Evolutionary conservation across 1,140 invertebrate genomes (phyloP).

Genomic region (Magallana gigas): DNA sequence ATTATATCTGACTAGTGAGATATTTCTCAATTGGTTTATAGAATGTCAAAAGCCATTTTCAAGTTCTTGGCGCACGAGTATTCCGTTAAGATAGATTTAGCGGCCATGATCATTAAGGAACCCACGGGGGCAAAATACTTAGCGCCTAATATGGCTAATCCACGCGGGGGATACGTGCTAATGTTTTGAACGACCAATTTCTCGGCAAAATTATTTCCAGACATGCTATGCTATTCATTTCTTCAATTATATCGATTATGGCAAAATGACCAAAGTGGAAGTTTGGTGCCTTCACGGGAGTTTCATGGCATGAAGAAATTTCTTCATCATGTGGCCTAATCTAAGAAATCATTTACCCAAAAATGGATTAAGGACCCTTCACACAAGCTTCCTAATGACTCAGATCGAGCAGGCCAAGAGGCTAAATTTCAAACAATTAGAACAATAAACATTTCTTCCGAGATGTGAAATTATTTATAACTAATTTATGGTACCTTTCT

Average conservation of each 20-base stretch:
- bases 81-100: constrained; percentile 22
- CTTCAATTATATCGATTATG: neutral
- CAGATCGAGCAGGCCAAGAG: neutral
- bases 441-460: neutral
- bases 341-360: neutral
- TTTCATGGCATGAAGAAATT: neutral
- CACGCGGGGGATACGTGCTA: constrained; percentile 37
- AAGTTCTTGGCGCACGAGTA: neutral
- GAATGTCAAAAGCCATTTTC: constrained; percentile 42
- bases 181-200: constrained; percentile 36
- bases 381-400: neutral
- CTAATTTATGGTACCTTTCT: neutral
- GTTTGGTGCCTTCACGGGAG: constrained; percentile 11
- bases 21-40: constrained; percentile 26
- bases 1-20: constrained; percentile 27
- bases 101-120: constrained; percentile 11
- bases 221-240: constrained; percentile 33
- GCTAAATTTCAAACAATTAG: neutral
- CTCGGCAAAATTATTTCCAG: constrained; percentile 33
- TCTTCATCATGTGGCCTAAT: neutral
- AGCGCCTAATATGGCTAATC: constrained; percentile 30
- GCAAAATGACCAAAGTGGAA: constrained; percentile 37
- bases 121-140: constrained; percentile 34
- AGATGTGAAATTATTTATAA: neutral
- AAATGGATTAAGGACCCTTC: neutral